phyloP scores from a whole-genome alignment of 2,888 invertebrate species.

The Chesias legatella region DNA sequence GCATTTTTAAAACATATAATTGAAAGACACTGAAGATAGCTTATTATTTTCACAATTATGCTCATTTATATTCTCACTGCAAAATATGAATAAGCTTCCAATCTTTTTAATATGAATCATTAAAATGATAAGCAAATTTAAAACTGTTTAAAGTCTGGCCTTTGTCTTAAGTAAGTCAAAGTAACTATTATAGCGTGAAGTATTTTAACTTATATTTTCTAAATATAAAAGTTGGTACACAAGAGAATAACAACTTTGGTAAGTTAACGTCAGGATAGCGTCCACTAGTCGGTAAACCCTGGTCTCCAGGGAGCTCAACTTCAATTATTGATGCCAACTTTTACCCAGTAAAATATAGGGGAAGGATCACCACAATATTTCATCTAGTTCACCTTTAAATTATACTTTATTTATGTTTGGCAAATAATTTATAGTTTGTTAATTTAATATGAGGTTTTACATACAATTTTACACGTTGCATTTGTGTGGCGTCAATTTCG shows the following conservation, averaged over 20 bases:
- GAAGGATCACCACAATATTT: slow-evolving; percentile 59
- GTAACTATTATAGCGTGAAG: too few species aligned
- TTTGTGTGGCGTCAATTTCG: slow-evolving; percentile 13
- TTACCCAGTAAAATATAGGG: slow-evolving; percentile 73
- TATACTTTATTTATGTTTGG: slow-evolving; percentile 42
- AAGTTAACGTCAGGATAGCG: slow-evolving; percentile 36
- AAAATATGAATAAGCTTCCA: not conserved
- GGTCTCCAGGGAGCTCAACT: slow-evolving; percentile 61
- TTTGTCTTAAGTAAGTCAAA: too few species aligned
- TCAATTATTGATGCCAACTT: slow-evolving; percentile 79
- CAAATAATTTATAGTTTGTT: slow-evolving; percentile 27
- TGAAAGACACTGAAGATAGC: too few species aligned
- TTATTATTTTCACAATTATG: too few species aligned
- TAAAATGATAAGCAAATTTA: too few species aligned
- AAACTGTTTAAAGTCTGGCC: too few species aligned
- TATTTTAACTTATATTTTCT: too few species aligned
- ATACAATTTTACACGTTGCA: slow-evolving; percentile 13
- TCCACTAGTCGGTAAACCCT: slow-evolving; percentile 54
- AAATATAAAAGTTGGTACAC: slow-evolving; percentile 12
- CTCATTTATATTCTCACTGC: slow-evolving; percentile 1
- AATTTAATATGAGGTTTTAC: slow-evolving; percentile 24
- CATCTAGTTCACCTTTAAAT: slow-evolving; percentile 65
- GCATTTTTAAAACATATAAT: too few species aligned
- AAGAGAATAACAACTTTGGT: slow-evolving; percentile 14
- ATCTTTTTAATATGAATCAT: too few species aligned